A percentile compares a stretch with the other conserved stretches of the same genome.
These are phyloP conservation scores for Nemoura dubitans DNA, from an alignment of 2,888 invertebrate species.

Conservation along the genomic window DNA sequence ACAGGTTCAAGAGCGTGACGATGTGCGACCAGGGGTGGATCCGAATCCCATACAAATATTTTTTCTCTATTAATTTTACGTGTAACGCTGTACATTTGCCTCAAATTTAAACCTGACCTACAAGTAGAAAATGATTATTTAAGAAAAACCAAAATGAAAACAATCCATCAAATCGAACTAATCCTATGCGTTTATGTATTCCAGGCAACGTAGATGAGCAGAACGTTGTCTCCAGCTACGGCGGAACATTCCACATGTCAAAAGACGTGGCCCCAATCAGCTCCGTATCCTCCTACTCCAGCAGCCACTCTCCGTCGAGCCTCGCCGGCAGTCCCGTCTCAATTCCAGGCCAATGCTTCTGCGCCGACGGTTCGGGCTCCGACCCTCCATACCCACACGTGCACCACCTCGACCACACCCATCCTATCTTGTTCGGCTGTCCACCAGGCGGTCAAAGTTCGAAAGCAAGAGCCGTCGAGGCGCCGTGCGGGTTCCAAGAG, in stretches of 20 bases:
- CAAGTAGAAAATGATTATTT: too few relatives aligned
- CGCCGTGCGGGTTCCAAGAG: not conserved
- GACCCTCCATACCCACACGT: not conserved
- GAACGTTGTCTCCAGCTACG: conserved; percentile 49
- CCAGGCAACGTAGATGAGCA: not conserved
- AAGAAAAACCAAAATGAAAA: not conserved
- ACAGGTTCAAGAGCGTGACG: too few relatives aligned
- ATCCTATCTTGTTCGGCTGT: not conserved
- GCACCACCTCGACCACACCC: not conserved
- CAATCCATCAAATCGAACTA: too few relatives aligned
- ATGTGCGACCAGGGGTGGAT: too few relatives aligned
- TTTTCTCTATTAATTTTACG: too few relatives aligned
- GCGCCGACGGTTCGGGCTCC: not conserved
- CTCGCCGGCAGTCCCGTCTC: not conserved
- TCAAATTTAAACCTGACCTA: too few relatives aligned
- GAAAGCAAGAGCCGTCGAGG: too few relatives aligned
- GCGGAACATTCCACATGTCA: conserved; percentile 55
- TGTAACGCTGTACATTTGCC: too few relatives aligned
- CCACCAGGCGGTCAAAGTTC: not conserved
- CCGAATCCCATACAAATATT: too few relatives aligned
- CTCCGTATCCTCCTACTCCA: not conserved
- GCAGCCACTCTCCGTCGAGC: not conserved
- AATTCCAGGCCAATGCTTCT: not conserved
- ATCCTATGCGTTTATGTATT: not conserved
- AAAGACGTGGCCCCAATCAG: conserved; percentile 52